phyloP scores from a whole-genome alignment of 2,113 vertebrate species.

The Gasterosteus aculeatus region DNA sequence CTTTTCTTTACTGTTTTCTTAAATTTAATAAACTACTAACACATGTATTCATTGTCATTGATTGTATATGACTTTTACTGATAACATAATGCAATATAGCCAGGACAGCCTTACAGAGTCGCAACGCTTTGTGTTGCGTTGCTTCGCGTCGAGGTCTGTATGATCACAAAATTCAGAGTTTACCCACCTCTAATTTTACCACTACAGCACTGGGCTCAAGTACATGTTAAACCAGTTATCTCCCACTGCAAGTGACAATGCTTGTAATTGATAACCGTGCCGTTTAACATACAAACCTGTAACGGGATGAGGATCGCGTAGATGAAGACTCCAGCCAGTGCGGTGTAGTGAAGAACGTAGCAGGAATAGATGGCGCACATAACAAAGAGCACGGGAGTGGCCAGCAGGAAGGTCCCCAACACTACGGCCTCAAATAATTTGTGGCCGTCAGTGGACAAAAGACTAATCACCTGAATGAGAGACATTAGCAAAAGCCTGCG shows the following conservation, averaged over 20 bases:
- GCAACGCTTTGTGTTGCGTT: too few species aligned
- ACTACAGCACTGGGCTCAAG: too few species aligned
- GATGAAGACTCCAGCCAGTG: slow-evolving; percentile 76
- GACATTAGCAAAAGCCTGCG: neutral
- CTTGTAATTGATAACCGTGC: neutral
- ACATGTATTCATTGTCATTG: too few species aligned
- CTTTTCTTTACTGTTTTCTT: too few species aligned
- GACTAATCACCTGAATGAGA: slow-evolving; percentile 80
- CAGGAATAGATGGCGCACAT: slow-evolving; percentile 77
- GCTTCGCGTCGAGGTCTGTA: too few species aligned
- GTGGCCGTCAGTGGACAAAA: slow-evolving; percentile 83
- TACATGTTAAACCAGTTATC: neutral
- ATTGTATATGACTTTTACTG: too few species aligned
- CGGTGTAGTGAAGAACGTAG: slow-evolving; percentile 80
- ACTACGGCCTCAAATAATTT: slow-evolving; percentile 83
- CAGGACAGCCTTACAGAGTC: too few species aligned
- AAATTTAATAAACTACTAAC: too few species aligned
- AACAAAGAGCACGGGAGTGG: slow-evolving; percentile 74
- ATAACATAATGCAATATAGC: too few species aligned
- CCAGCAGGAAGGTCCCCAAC: slow-evolving; percentile 75
- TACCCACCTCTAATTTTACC: too few species aligned
- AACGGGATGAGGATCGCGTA: slow-evolving; percentile 80
- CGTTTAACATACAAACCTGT: slow-evolving; percentile 74
- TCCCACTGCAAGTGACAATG: neutral
- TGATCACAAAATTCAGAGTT: too few species aligned